Percentiles rank a stretch among this genome's conserved stretches.
These are phyloP conservation scores for Orthonyx spaldingii DNA, from an alignment of 2,113 vertebrate species.

Conservation along the genomic window DNA sequence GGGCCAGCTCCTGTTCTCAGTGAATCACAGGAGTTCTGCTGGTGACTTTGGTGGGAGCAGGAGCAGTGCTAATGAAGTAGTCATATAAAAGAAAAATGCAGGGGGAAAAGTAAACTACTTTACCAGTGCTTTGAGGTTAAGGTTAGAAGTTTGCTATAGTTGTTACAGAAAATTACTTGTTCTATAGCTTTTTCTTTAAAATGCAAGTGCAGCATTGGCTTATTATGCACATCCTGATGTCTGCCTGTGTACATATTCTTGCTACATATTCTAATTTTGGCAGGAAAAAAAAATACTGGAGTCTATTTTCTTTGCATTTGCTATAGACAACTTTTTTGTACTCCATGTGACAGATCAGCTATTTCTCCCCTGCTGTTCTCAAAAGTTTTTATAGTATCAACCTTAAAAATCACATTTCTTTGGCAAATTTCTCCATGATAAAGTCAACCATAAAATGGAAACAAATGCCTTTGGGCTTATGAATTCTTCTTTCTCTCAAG, in stretches of 20 bases:
- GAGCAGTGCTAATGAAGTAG: neutral
- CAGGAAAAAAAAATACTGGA: neutral
- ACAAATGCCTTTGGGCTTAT: constrained; percentile 29
- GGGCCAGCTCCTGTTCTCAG: neutral
- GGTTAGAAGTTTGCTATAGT: neutral
- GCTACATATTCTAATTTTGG: neutral
- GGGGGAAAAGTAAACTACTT: neutral
- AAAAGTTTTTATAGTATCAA: neutral
- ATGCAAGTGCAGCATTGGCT: neutral
- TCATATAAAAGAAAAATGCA: neutral
- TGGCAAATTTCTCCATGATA: constrained; percentile 18
- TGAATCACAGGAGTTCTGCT: neutral
- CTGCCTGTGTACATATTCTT: neutral
- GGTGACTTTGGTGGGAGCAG: neutral
- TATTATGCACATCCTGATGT: neutral
- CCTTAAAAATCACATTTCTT: constrained; percentile 22
- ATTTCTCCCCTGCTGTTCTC: neutral
- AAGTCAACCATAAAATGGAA: neutral
- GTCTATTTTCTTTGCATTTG: neutral
- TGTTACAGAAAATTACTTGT: neutral
- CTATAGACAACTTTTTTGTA: neutral
- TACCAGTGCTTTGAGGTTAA: neutral
- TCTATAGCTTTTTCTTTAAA: neutral
- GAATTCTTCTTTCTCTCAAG: neutral
- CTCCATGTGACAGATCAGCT: neutral